These are phyloP conservation scores for Drosophila miranda DNA, from an alignment of 1,140 invertebrate species.

Conservation along the genomic window DNA sequence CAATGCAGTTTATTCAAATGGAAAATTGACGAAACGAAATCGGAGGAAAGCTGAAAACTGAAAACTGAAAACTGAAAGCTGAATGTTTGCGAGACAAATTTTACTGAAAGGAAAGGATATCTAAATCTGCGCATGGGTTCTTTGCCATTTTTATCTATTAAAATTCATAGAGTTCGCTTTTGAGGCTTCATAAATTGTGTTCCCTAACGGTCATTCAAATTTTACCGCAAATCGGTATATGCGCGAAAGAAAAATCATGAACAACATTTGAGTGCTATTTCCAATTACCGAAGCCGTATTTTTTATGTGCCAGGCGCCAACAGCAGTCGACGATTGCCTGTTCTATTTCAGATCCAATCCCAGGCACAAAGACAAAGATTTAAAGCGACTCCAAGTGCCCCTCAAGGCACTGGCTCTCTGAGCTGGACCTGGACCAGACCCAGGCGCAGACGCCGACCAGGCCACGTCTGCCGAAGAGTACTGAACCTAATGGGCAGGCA, in stretches of 20 bases:
- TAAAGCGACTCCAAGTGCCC: conserved; percentile 69
- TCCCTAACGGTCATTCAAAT: no score
- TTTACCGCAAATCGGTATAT: no score
- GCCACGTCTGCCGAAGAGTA: conserved; percentile 13
- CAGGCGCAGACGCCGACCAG: conserved; percentile 4
- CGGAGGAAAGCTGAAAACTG: no score
- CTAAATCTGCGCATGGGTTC: no score
- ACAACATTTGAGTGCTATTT: conserved; percentile 23
- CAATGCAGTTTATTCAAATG: conserved; percentile 21
- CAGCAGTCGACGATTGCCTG: conserved; percentile 11
- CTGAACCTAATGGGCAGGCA: conserved; percentile 67
- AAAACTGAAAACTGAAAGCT: no score
- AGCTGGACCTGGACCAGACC: neutral
- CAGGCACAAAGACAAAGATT: conserved; percentile 66
- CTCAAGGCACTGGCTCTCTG: conserved; percentile 41
- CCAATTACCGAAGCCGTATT: conserved; percentile 21
- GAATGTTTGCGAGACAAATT: no score
- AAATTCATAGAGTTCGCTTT: no score
- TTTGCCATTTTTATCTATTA: no score
- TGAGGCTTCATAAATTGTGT: no score
- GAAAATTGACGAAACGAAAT: neutral
- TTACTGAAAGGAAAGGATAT: no score
- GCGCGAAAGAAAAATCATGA: neutral
- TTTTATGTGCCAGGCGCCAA: conserved; percentile 25
- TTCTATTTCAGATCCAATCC: conserved; percentile 29